Evolutionary conservation across 2,797 vertebrate species (phyloP), one percentile per base, ranked within the genome.

Genomic region (Acanthis flammea): DNA sequence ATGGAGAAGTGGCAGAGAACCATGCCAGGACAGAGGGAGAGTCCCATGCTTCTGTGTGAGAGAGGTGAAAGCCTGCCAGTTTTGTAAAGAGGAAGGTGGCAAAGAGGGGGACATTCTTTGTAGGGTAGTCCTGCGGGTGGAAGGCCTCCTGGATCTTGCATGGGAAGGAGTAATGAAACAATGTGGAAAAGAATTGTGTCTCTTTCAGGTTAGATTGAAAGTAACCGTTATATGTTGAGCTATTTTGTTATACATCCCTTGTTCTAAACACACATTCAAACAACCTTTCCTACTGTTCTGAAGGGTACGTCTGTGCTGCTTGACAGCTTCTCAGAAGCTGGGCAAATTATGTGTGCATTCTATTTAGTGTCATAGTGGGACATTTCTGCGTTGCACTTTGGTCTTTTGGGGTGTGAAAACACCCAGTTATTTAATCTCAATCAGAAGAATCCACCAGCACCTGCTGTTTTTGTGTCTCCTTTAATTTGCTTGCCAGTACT

Each of bases 21-120:
- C 2, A 2, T 0, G 7, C 4, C 31, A 58, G 44, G 27, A n/a
- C 12, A 50, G 27, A 42, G 62, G 21, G 8, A 31, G 14, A 58
- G 19, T 39, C 16, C 25, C 19, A 5, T 0, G 3, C 5, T 57
- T 14, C 42, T n/a, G 8, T 35, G 15, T 30, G 51, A 54, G 2
- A 16, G 42, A 48, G 60, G 27, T 53, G 78, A 81, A 72, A 53
- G n/a, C 7, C 27, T n/a, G 41, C 55, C 39, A 13, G 7, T 41
- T 90, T 65, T 65, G 2, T 30, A 16, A 19, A 37, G 25, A 75
- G 51, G 54, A 73, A 57, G 50, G 24, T 48, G 51, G 5, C 2
- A 3, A 62, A 66, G 37, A 65, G 7, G 12, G 18, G 10, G 6
- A 39, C n/a, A 9, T 60, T 67, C n/a, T 67, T 28, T 19, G 45